Conservation (phyloP, 2,797 vertebrate species). For the Sebastes iracundus region DNA sequence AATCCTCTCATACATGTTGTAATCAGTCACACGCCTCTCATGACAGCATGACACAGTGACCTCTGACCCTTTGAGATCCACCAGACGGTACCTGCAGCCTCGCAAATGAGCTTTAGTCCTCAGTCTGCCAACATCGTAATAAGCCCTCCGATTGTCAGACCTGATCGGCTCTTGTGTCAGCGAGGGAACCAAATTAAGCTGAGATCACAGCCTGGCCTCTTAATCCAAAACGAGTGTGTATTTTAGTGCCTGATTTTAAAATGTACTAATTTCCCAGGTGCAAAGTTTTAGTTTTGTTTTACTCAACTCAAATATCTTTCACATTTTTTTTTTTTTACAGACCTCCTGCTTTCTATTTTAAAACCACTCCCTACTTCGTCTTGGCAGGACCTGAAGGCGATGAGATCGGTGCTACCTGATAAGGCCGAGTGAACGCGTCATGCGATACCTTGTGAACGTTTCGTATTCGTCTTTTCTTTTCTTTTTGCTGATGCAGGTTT, state of each 20-base stretch:
- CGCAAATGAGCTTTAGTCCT: slow-evolving; percentile 41
- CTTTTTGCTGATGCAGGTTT: slow-evolving; percentile 25
- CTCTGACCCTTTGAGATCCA: slow-evolving; percentile 22
- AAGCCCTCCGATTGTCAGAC: slow-evolving; percentile 6
- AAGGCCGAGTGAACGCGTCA: slow-evolving; percentile 18
- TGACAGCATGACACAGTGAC: slow-evolving; percentile 23
- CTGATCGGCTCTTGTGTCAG: not conserved
- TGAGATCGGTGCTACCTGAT: slow-evolving; percentile 41
- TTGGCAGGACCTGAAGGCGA: not conserved
- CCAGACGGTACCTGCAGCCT: slow-evolving; percentile 27
- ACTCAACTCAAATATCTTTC: not conserved
- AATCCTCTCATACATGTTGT: not conserved
- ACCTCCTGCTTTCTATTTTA: not conserved
- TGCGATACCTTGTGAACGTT: slow-evolving; percentile 56
- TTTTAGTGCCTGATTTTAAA: not conserved
- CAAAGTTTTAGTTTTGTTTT: not conserved
- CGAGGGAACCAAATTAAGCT: not conserved
- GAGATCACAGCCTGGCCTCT: not conserved
- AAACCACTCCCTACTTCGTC: not conserved
- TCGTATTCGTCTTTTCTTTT: slow-evolving; percentile 14
- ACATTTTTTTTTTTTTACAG: not conserved
- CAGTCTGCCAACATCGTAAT: not conserved
- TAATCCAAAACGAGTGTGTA: not conserved
- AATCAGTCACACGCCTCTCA: slow-evolving; percentile 17
- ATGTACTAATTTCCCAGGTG: not conserved